Percentiles rank a stretch among this genome's conserved stretches.
Evolutionary conservation across 2,113 vertebrate species (phyloP).

Genomic region (Pygoscelis adeliae): DNA sequence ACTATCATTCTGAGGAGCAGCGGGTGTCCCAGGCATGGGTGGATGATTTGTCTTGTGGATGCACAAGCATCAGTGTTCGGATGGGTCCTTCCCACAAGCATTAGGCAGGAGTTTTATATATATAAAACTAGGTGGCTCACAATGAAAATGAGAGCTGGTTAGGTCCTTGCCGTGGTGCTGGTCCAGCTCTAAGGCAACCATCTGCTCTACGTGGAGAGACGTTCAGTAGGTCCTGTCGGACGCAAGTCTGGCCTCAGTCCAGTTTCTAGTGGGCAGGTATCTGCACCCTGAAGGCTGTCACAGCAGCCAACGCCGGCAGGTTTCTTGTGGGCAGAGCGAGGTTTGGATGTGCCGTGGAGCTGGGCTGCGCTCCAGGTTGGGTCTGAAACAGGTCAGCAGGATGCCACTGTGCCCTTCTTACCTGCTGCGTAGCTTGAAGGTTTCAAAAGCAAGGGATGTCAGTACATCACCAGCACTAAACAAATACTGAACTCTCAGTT

Average conservation of each 20-base stretch:
- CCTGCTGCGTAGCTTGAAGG: neutral
- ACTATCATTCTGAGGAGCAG: neutral
- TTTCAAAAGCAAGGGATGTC: neutral
- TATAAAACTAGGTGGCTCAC: neutral
- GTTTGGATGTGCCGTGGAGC: neutral
- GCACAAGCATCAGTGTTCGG: neutral
- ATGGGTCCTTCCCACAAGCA: neutral
- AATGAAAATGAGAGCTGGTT: neutral
- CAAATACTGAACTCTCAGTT: neutral
- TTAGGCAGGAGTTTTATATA: neutral
- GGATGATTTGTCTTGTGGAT: neutral
- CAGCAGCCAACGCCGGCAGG: neutral
- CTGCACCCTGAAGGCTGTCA: neutral
- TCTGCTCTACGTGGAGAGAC: fast-evolving
- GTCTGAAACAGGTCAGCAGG: neutral
- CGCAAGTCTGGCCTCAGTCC: neutral
- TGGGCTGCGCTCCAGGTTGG: neutral
- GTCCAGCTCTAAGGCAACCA: neutral
- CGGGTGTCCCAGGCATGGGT: neutral
- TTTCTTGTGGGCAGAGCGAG: neutral
- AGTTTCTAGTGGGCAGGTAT: neutral
- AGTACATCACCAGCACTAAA: neutral
- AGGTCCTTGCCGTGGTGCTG: neutral
- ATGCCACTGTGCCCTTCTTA: fast-evolving
- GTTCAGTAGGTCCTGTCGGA: neutral